Evolutionary conservation across 2,113 vertebrate species (phyloP).

Genomic region (Mohoua ochrocephala): DNA sequence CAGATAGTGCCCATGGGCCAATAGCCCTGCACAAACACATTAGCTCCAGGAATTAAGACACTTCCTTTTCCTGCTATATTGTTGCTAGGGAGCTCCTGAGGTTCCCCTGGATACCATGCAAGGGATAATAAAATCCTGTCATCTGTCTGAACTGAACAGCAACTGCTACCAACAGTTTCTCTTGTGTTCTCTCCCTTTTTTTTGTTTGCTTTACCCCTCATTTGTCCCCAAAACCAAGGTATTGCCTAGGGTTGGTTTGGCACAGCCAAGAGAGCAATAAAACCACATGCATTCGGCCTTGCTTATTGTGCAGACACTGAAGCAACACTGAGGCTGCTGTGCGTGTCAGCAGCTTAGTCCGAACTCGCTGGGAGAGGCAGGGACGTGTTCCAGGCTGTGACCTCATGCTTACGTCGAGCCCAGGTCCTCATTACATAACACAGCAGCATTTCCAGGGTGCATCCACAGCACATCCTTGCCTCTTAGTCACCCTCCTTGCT

Average conservation of each 20-base stretch:
- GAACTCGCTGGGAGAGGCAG: background rate
- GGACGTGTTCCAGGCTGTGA: background rate
- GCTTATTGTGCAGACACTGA: background rate
- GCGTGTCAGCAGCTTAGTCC: background rate
- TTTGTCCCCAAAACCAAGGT: background rate
- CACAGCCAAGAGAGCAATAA: background rate
- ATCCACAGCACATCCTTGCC: background rate
- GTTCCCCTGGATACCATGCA: slow-evolving; percentile 17
- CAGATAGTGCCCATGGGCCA: background rate
- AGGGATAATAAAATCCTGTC: background rate
- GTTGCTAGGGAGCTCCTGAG: slow-evolving; percentile 43
- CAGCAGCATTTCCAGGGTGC: background rate
- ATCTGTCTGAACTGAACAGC: background rate
- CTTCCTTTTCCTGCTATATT: background rate
- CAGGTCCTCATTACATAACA: background rate
- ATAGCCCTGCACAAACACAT: background rate
- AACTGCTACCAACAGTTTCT: background rate
- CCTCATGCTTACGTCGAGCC: background rate
- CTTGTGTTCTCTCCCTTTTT: background rate
- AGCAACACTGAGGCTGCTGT: background rate
- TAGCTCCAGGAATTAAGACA: background rate
- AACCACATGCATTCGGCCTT: background rate
- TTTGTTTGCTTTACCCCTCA: background rate
- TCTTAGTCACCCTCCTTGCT: background rate
- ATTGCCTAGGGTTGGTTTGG: background rate